Conservation (phyloP, 1,140 invertebrate genomes). For the Conus betulinus region DNA sequence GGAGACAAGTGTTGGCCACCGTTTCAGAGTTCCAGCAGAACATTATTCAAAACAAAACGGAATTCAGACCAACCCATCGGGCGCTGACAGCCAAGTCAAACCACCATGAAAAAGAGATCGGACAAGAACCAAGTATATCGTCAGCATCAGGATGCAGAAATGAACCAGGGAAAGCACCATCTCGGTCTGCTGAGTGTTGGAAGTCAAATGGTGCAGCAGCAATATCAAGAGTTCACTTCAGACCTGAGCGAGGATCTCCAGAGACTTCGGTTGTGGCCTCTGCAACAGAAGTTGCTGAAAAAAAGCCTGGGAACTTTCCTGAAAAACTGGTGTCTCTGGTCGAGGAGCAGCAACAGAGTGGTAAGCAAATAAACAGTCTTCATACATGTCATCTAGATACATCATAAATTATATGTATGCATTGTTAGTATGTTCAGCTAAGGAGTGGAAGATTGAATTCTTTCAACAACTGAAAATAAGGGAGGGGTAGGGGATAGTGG, state of each 20-base stretch:
- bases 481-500: no score
- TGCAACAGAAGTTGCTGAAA: not conserved
- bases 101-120: not conserved
- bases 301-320: not conserved
- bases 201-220: not conserved
- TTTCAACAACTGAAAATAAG: no score
- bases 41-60: not conserved
- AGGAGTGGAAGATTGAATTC: no score
- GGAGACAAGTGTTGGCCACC: not conserved
- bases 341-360: not conserved
- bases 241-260: not conserved
- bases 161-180: not conserved
- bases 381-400: no score
- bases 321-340: not conserved
- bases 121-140: not conserved
- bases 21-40: conserved; percentile 4
- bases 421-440: no score
- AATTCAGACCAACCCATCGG: not conserved
- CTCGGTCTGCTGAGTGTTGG: not conserved
- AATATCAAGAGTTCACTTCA: not conserved
- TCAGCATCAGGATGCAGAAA: not conserved
- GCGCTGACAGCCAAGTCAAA: not conserved
- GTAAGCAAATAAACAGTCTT: not conserved
- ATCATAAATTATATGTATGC: no score
- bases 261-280: not conserved